Base-by-base conservation (phyloP, 2,888 invertebrate genomes). In the Andrena dorsata region DNA sequence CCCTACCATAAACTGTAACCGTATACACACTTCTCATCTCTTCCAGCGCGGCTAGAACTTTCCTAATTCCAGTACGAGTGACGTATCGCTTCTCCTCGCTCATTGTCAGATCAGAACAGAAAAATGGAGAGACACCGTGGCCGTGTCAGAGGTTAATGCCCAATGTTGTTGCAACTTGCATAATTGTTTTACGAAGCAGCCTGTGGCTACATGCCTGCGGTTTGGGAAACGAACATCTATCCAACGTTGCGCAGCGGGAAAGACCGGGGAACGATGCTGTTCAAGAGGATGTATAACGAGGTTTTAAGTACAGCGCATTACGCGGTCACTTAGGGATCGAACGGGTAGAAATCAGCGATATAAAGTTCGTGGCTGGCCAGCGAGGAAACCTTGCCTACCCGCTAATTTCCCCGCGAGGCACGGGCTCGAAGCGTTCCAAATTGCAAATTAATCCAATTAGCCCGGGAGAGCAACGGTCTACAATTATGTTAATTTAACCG, bases 361-460 rank as follows among this genome's bases (percentile, higher is more conserved):
- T 3, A 68, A n/a, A 58, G 49, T 72, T n/a, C 23, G 41, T 23
- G 41, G 49, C 58, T 68, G 10, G 41, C 35, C 49, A 49, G 32
- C 28, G 20, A 47, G 63, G 5, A 8, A 28, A 56, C 28, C 26
- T 23, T 32, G 6, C 6, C 41, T 49, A 51, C 58, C 26, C 51
- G 69, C 69, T 73, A 78, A 82, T 69, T 61, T 60, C 16, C 20
- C 20, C 20, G 35, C n/a, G 53, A 35, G 20, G 58, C 53, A 23
- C 32, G 35, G 56, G 41, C 49, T 49, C 20, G 49, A 23, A 47
- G 23, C 30, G 49, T 32, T 64, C 82, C 79, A 73, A 80, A 86
- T 84, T 82, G 82, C 79, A 86, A 79, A 86, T 87, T 68, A 64
- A 65, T 60, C 75, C 77, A 83, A 87, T 85, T 85, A 74, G 81